Base-by-base conservation (phyloP, 2,888 invertebrate species). In the Epinotia nisella region DNA sequence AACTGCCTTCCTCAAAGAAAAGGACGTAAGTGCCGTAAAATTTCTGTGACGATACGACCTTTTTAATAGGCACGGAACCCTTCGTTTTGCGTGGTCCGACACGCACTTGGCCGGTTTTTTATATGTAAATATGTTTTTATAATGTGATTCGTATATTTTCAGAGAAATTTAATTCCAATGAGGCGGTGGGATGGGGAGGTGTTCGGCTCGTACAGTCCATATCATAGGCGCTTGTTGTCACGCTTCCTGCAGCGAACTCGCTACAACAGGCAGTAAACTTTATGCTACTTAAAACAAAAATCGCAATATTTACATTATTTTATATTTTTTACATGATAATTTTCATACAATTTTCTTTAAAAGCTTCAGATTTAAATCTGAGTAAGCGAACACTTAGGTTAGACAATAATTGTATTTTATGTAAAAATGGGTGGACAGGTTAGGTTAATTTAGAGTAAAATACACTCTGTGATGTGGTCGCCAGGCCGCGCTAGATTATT, bases 121-220 rank as follows among this genome's bases (percentile, higher is more conserved):
- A n/a, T n/a, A n/a, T n/a, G n/a, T 41, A 3, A 13, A 10, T 45
- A 45, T 45, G 45, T 45, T 45, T 45, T 13, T 45, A 13, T 15
- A 13, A 45, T 13, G 15, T 49, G n/a, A 7, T 5, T 39, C 64
- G 41, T 71, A 65, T 67, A 64, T 75, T 83, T 81, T 19, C 85
- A 88, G 86, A 81, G 81, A 80, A 80, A 77, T 75, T 78, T 81
- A 79, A 82, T 83, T 84, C 82, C 83, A 83, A 79, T 78, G 81
- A 81, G 81, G 81, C 80, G 76, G 79, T 82, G 79, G 78, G 80
- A 82, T 77, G 81, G 85, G 82, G 78, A 78, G 67, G 61, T 29
- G 53, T 29, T 24, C 56, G 61, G 72, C 61, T 62, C 61, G 24
- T 68, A 62, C 62, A 68, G 69, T 69, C 59, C 73, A 73, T 73